Conservation (phyloP, 2,888 invertebrate species). For the Eutolmus rufibarbis region DNA sequence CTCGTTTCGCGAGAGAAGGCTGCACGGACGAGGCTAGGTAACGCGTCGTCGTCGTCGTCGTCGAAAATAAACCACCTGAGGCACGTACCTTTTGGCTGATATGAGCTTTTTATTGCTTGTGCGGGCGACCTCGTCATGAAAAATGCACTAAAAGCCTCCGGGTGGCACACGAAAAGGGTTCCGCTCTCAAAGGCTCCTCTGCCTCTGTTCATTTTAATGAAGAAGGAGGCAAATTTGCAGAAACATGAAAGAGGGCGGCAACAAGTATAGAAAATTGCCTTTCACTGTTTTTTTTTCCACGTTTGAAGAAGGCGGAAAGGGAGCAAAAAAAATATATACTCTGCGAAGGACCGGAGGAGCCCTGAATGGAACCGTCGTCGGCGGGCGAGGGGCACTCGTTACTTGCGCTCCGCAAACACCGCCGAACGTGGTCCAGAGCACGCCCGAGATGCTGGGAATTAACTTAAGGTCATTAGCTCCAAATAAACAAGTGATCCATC, state of each 20-base stretch:
- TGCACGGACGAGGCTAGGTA: not conserved
- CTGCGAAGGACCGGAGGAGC: not conserved
- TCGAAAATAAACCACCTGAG: slow-evolving; percentile 26
- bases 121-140: slow-evolving; percentile 6
- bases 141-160: slow-evolving; percentile 18
- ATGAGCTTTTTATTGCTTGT: slow-evolving; percentile 31
- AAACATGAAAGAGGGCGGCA: slow-evolving; percentile 3
- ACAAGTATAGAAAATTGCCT: slow-evolving; percentile 23
- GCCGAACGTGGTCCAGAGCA: not conserved
- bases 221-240: not conserved
- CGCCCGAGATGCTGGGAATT: not conserved
- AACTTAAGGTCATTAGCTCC: slow-evolving; percentile 8
- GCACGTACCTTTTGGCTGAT: slow-evolving; percentile 24
- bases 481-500: slow-evolving; percentile 1
- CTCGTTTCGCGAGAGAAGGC: not conserved
- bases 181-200: not conserved
- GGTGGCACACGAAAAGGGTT: slow-evolving; percentile 18
- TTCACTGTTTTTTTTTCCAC: not conserved
- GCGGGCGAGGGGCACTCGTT: not conserved
- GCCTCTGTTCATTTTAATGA: slow-evolving; percentile 3
- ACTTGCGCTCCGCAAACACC: not conserved
- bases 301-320: not conserved
- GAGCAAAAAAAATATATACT: not conserved
- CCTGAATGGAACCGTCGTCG: not conserved
- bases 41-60: slow-evolving; percentile 1